A percentile compares a stretch with the other conserved stretches of the same genome.
These are phyloP conservation scores for Drosophila obscura DNA, from an alignment of 1,140 invertebrate species.

Conservation along the genomic window DNA sequence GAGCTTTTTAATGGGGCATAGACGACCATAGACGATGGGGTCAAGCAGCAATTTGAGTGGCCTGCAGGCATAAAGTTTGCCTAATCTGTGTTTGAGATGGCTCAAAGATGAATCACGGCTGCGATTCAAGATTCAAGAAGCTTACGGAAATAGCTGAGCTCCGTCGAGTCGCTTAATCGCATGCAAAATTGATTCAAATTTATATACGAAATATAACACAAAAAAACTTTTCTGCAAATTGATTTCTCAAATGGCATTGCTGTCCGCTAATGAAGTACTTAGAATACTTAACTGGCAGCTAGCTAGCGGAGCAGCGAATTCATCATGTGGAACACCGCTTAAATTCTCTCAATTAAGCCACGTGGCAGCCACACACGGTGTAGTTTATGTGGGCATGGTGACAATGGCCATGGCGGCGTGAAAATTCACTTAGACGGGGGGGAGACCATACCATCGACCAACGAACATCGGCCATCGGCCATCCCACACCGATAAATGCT, in stretches of 20 bases:
- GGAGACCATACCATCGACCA: no score
- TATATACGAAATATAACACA: no score
- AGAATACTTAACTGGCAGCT: no score
- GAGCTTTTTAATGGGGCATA: slow-evolving; percentile 36
- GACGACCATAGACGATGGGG: slow-evolving; percentile 45
- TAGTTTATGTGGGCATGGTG: slow-evolving; percentile 37
- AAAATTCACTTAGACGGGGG: slow-evolving; percentile 50
- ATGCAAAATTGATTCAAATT: no score
- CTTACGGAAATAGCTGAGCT: slow-evolving; percentile 1
- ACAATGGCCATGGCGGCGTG: slow-evolving; percentile 27
- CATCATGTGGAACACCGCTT: slow-evolving; percentile 14
- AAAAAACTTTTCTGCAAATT: no score
- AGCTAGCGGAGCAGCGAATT: no score
- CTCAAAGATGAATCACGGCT: slow-evolving; percentile 48
- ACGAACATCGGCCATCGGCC: no score
- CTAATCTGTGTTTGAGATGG: slow-evolving; percentile 61
- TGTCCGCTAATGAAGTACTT: no score
- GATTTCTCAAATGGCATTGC: no score
- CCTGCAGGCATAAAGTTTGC: slow-evolving; percentile 62
- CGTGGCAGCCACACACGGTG: slow-evolving; percentile 17
- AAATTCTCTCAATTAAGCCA: slow-evolving; percentile 43
- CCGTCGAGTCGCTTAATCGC: no score
- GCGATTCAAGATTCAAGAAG: slow-evolving; percentile 22
- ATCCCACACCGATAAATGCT: slow-evolving; percentile 19
- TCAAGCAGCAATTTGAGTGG: slow-evolving; percentile 55